These are phyloP conservation scores for Pionites leucogaster DNA, from an alignment of 2,113 vertebrate genomes.

Conservation along the genomic window DNA sequence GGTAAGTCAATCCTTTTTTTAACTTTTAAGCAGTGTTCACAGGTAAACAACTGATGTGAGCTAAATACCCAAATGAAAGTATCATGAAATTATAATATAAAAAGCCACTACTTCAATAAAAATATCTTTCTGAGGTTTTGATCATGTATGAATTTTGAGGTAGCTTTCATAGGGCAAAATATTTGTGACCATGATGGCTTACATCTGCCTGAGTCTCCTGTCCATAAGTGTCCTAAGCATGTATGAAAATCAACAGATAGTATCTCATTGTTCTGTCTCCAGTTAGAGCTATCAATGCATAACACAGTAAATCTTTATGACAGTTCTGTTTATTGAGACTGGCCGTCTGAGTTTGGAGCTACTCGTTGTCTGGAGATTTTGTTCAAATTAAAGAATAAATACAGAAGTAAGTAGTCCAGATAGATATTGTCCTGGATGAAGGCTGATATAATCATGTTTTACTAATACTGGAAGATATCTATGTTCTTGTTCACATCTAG, in stretches of 20 bases:
- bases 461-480: background rate
- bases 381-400: background rate
- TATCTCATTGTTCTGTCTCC: background rate
- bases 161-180: background rate
- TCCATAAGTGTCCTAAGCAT: background rate
- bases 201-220: background rate
- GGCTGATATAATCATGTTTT: background rate
- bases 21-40: background rate
- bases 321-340: background rate
- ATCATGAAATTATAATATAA: background rate
- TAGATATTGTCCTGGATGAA: background rate
- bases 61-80: constrained; percentile 10
- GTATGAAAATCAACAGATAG: background rate
- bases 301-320: background rate
- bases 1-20: background rate
- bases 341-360: background rate
- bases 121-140: background rate
- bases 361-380: background rate
- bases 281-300: background rate
- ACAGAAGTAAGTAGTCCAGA: background rate
- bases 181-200: background rate
- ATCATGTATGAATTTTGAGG: background rate
- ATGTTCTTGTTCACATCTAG: background rate
- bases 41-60: background rate
- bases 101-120: background rate